Conservation (phyloP, 2,797 vertebrate species). For the Neosilurus mollespiculum region DNA sequence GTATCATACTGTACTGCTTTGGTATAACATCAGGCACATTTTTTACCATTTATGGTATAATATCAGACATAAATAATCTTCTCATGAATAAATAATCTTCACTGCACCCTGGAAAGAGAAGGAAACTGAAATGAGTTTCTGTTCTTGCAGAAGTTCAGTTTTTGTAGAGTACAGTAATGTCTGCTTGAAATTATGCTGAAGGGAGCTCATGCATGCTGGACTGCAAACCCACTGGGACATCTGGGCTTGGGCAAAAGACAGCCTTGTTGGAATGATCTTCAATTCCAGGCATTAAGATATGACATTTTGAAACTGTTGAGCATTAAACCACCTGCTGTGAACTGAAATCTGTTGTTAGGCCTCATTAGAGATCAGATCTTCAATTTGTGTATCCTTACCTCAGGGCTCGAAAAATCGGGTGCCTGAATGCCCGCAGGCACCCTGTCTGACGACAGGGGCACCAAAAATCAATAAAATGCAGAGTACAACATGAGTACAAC, state of each 20-base stretch:
- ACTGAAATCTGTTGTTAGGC: slow-evolving; percentile 56
- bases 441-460: too few species aligned
- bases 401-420: too few species aligned
- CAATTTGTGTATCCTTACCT: slow-evolving; percentile 44
- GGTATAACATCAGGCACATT: neutral
- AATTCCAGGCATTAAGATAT: slow-evolving; percentile 65
- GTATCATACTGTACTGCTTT: neutral
- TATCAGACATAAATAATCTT: slow-evolving; percentile 10
- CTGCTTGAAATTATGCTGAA: slow-evolving; percentile 67
- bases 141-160: slow-evolving; percentile 15
- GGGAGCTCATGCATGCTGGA: slow-evolving; percentile 71
- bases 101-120: slow-evolving; percentile 24
- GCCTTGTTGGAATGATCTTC: slow-evolving; percentile 65
- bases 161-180: slow-evolving; percentile 50
- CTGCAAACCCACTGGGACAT: slow-evolving; percentile 75
- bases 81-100: slow-evolving; percentile 5
- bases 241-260: slow-evolving; percentile 65
- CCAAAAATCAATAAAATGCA: too few species aligned
- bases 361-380: slow-evolving; percentile 62
- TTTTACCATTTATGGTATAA: neutral
- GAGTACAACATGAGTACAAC: too few species aligned
- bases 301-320: slow-evolving; percentile 70
- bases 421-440: too few species aligned
- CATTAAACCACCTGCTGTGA: slow-evolving; percentile 68
- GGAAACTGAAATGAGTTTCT: slow-evolving; percentile 16